Evolutionary conservation across 2,113 vertebrate species (phyloP), one percentile per base, ranked within the genome.

Genomic region (Rhinoderma darwinii): DNA sequence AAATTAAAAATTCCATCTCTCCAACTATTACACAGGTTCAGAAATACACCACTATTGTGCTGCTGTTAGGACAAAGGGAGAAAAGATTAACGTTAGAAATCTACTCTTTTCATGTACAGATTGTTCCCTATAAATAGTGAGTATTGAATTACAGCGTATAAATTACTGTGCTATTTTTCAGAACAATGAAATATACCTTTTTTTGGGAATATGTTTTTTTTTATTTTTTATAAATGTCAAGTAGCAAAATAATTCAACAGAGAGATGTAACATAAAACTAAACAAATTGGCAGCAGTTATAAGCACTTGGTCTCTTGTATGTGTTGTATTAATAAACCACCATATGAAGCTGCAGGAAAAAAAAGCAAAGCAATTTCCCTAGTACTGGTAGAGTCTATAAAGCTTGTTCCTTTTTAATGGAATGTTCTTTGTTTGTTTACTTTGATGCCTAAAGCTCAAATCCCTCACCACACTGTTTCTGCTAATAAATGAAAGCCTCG

Each of bases 391-490:
- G 27, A 82, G 37, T 66, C 79, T 82, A 81, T 43, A 82, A 63
- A 82, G 37, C 56, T 30, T 82, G 56, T 82, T 66, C 37, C 27
- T 81, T 81, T 82, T 44, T 66, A 82, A 82, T 82, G 79, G 79
- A 66, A 66, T 82, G 56, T 44, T 66, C 39, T 82, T 56, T 80
- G 77, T 59, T 43, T 82, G 59, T 61, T 44, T 66, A 63, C 56
- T 82, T 43, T 82, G 39, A 82, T 63, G 79, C 79, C 79, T 82
- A 43, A 66, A 82, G 79, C 79, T 66, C 2, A 63, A 82, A 82
- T 82, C 79, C 56, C 56, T 82, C 22, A 61, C 37, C 25, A 39
- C 39, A 27, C 32, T 41, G 25, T 25, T 82, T 66, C 56, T 82
- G 79, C 22, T 66, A 63, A 63, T 66, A 82, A 82, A 82, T 66